Conservation (phyloP, 2,888 invertebrate species). For the Eristalis tenax region DNA sequence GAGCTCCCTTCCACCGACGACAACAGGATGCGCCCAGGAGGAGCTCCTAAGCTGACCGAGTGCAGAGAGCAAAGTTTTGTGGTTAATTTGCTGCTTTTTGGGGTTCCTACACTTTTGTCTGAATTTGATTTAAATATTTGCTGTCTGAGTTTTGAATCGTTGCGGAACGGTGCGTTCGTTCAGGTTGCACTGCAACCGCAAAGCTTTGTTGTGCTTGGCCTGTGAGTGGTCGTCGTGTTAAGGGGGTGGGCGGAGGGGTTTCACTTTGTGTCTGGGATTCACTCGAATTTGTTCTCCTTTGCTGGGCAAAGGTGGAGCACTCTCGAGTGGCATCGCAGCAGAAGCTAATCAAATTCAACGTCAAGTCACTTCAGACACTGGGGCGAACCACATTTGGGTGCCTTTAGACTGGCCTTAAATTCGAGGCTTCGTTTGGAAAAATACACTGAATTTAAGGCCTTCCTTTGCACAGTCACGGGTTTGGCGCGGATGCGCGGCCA, state of each 20-base stretch:
- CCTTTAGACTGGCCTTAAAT: no score
- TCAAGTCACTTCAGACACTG: no score
- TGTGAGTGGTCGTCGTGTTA: neutral
- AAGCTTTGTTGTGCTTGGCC: conserved; percentile 12
- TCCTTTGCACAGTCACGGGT: no score
- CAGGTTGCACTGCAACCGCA: conserved; percentile 12
- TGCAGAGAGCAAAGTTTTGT: conserved; percentile 38
- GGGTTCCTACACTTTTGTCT: conserved; percentile 37
- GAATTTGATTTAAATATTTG: conserved; percentile 53
- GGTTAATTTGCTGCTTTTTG: conserved; percentile 51
- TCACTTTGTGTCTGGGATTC: neutral
- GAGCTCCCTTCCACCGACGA: neutral
- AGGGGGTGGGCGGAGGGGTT: neutral
- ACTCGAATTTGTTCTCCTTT: neutral
- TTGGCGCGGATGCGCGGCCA: no score
- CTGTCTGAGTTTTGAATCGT: neutral
- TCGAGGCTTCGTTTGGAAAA: no score
- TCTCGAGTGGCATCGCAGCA: no score
- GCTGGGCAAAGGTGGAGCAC: no score
- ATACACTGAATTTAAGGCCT: no score
- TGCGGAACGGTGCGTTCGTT: neutral
- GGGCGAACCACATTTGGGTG: no score
- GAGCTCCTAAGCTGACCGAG: neutral
- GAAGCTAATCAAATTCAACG: no score
- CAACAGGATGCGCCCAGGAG: conserved; percentile 10